phyloP scores from a whole-genome alignment of 1,140 invertebrate species.

The Caenorhabditis tropicalis region DNA sequence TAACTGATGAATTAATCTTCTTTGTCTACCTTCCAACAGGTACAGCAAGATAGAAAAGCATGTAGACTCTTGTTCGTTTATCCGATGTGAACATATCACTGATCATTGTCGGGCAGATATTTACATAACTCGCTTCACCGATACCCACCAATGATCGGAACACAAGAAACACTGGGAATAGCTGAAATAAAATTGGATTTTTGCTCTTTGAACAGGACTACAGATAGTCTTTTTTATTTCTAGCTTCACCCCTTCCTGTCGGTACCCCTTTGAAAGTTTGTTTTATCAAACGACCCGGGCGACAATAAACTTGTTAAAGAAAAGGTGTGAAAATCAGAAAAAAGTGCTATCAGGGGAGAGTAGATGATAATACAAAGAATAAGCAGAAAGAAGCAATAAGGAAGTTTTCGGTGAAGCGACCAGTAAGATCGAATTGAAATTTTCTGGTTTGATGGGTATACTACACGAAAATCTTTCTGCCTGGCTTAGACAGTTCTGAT shows the following conservation, averaged over 20 bases:
- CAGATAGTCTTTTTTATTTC: neutral
- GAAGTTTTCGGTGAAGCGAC: neutral
- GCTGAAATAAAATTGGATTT: conserved; percentile 74
- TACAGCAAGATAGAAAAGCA: conserved; percentile 98
- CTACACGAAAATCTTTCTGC: neutral
- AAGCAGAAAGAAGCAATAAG: neutral
- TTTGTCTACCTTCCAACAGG: conserved; percentile 84
- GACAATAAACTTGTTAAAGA: conserved; percentile 3
- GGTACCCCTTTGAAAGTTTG: neutral
- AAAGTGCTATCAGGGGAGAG: neutral
- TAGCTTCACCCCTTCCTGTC: conserved; percentile 15
- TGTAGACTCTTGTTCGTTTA: conserved; percentile 87
- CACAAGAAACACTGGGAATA: conserved; percentile 82
- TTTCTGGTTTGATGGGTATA: neutral
- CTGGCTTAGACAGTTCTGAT: too few relatives aligned
- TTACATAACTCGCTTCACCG: conserved; percentile 94
- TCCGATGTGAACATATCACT: conserved; percentile 84
- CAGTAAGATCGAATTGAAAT: neutral
- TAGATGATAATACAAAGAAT: neutral
- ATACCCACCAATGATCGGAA: conserved; percentile 91
- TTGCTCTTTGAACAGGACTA: neutral
- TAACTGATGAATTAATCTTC: neutral
- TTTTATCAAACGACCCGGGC: neutral
- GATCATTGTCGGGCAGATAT: conserved; percentile 97
- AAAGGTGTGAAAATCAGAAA: conserved; percentile 29